Percentiles rank a stretch among this genome's conserved stretches.
phyloP scores from a whole-genome alignment of 2,797 vertebrate genomes.

The Danionella dracula region DNA sequence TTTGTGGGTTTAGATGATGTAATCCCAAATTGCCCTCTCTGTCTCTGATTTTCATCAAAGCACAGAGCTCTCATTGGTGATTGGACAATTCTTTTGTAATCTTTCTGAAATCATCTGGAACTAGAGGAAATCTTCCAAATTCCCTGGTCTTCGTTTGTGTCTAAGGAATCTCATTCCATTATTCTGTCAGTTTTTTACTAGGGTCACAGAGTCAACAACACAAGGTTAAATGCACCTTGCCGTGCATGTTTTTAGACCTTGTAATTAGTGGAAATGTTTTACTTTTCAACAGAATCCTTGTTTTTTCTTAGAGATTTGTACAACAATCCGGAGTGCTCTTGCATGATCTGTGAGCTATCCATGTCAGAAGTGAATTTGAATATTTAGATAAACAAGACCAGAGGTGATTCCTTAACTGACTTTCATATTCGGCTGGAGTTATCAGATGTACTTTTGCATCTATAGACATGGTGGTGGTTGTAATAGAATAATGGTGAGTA shows the following conservation, averaged over 20 bases:
- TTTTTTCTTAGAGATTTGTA: background rate
- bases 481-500: conserved; percentile 34
- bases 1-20: conserved; percentile 9
- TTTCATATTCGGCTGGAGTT: conserved; percentile 41
- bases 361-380: too few species aligned
- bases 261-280: too few species aligned
- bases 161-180: too few species aligned
- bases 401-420: conserved; percentile 19
- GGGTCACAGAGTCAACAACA: too few species aligned
- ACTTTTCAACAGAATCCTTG: background rate
- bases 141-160: background rate
- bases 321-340: background rate
- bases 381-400: conserved; percentile 29
- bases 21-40: conserved; percentile 1
- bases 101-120: background rate
- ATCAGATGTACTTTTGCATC: conserved; percentile 46
- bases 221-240: too few species aligned
- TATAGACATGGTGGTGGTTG: conserved; percentile 30
- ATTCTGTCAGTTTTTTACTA: too few species aligned
- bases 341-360: conserved; percentile 3
- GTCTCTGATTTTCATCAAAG: background rate
- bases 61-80: conserved; percentile 7
- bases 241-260: too few species aligned
- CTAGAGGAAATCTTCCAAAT: background rate
- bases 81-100: too few species aligned